Evolutionary conservation across 2,113 vertebrate species (phyloP), one percentile per base, ranked within the genome.

Genomic region (Odontesthes bonariensis): DNA sequence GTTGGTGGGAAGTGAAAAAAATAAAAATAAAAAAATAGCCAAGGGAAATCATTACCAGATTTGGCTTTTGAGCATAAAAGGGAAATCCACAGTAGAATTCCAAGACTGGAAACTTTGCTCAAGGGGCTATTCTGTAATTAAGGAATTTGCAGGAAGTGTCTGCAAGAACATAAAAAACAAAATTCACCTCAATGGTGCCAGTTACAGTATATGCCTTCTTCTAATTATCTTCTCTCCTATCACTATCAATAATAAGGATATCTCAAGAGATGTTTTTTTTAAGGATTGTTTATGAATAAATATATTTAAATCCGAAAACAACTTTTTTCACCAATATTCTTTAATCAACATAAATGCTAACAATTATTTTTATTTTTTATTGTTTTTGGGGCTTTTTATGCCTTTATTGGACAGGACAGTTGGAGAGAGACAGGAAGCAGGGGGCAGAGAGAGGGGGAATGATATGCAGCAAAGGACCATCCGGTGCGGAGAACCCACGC

Each of bases 41-140:
- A 49, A 63, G 69, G 82, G 89, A 81, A 81, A 81, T 90, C 69
- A 80, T 92, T 88, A 84, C 52, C 64, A 78, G 59, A 57, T 79
- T 77, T 57, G 38, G 49, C 44, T 79, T 65, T 3, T 65, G 0
- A 78, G 12, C 14, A 61, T 0, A 38, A 61, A 82, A 74, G 35
- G 52, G 55, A 87, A 89, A 74, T 77, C 69, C 73, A 82, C 81
- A 57, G 73, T 55, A 61, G 53, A 79, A 84, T 89, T 86, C 82
- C 16, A 51, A 16, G 22, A 78, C 68, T 75, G 79, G 62, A 82
- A 79, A 80, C 54, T 82, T 84, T 71, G 89, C 88, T 71, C 35
- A 54, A 81, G 81, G 86, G 86, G 55, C 14, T 81, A 67, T 78
- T 85, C 54, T 78, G 52, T 77, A 88, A 86, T 89, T 88, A 90